Evolutionary conservation across 1,140 invertebrate genomes (phyloP).

Genomic region (Pseudomyrmex gracilis): DNA sequence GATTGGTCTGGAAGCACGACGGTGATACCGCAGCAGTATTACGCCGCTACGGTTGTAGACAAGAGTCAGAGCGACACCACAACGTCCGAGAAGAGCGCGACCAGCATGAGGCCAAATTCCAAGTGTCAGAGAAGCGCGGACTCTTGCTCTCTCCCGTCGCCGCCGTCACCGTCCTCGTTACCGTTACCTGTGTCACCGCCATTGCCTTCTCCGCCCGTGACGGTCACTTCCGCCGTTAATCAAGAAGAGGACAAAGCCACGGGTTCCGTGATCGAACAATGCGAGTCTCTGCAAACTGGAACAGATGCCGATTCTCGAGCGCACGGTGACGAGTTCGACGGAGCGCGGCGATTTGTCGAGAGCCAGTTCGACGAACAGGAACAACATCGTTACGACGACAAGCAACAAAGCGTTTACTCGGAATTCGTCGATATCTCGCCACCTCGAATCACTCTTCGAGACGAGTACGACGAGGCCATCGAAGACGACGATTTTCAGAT

Average conservation of each 20-base stretch:
- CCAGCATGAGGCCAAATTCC: slow-evolving; percentile 81
- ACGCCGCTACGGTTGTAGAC: slow-evolving; percentile 75
- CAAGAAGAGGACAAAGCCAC: background rate
- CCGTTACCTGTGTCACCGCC: slow-evolving; percentile 45
- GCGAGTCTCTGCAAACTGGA: slow-evolving; percentile 31
- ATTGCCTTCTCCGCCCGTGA: slow-evolving; percentile 38
- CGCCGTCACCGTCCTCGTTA: slow-evolving; percentile 22
- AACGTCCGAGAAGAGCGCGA: slow-evolving; percentile 82
- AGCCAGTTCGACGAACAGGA: slow-evolving; percentile 80
- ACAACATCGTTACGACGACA: slow-evolving; percentile 69
- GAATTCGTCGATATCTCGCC: slow-evolving; percentile 76
- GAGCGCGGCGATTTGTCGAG: slow-evolving; percentile 81
- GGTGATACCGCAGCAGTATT: slow-evolving; percentile 83
- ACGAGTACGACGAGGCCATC: slow-evolving; percentile 80
- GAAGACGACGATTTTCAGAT: slow-evolving; percentile 77
- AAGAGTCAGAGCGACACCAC: slow-evolving; percentile 84
- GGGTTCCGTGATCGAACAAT: background rate
- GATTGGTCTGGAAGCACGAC: slow-evolving; percentile 87
- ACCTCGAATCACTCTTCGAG: slow-evolving; percentile 76
- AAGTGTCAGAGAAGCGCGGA: slow-evolving; percentile 75
- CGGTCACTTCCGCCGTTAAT: background rate
- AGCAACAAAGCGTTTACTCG: slow-evolving; percentile 39
- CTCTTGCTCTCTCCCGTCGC: slow-evolving; percentile 58
- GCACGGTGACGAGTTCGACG: slow-evolving; percentile 76
- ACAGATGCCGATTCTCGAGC: slow-evolving; percentile 62